phyloP scores from a whole-genome alignment of 2,113 vertebrate species.

The Patagioenas fasciata region DNA sequence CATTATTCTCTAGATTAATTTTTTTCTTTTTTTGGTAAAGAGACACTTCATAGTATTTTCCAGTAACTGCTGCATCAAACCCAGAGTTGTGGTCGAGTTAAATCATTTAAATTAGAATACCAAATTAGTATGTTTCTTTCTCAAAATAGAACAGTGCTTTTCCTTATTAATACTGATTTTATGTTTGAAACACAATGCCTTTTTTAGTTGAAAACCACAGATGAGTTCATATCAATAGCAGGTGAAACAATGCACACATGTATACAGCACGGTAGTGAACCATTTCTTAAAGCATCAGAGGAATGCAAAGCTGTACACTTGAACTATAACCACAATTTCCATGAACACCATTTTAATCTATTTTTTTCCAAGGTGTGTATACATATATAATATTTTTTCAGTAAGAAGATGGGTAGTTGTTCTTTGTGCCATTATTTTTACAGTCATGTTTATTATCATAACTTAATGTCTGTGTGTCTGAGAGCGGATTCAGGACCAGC shows the following conservation, averaged over 20 bases:
- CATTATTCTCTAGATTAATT: not conserved
- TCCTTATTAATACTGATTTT: not conserved
- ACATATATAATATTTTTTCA: not conserved
- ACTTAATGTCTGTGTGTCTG: not conserved
- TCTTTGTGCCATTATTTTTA: not conserved
- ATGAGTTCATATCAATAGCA: not conserved
- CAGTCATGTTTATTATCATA: not conserved
- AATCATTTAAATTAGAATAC: not conserved
- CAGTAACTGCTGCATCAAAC: constrained; percentile 5
- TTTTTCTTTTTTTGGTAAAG: constrained; percentile 45
- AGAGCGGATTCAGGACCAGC: not conserved
- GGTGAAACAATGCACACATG: not conserved
- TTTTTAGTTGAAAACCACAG: not conserved
- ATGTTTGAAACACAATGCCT: not conserved
- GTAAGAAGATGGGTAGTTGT: not conserved
- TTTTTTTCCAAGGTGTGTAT: not conserved
- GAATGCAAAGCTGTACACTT: not conserved
- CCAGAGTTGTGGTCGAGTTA: not conserved
- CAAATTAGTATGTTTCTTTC: constrained; percentile 6
- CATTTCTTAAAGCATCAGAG: not conserved
- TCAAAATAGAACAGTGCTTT: not conserved
- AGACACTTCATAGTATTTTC: constrained; percentile 15
- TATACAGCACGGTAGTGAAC: not conserved
- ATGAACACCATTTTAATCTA: not conserved
- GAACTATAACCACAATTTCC: not conserved